Conservation (phyloP, 2,888 invertebrate genomes). For the Spodoptera exigua region DNA sequence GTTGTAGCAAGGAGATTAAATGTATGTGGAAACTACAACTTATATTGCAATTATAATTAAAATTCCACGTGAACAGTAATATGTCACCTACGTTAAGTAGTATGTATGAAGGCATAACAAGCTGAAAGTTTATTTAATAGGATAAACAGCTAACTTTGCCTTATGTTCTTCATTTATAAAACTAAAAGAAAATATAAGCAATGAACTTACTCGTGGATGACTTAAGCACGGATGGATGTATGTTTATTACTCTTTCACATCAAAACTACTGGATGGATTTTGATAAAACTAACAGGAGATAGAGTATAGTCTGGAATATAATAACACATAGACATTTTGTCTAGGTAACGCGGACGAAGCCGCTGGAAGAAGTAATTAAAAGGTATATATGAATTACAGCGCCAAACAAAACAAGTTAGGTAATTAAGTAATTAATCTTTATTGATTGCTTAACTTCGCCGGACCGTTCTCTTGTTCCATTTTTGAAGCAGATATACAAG, state of each 20-base stretch:
- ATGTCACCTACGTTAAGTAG: constrained; percentile 41
- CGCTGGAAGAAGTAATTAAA: background rate
- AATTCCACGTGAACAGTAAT: constrained; percentile 56
- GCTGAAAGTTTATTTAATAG: no score
- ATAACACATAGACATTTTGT: no score
- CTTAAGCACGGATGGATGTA: no score
- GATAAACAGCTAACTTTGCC: no score
- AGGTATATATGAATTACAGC: background rate
- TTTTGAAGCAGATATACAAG: constrained; percentile 21
- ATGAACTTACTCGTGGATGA: no score
- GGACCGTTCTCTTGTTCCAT: constrained; percentile 6
- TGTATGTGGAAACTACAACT: constrained; percentile 74
- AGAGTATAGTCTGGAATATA: no score
- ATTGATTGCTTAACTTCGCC: constrained; percentile 18
- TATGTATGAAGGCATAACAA: constrained; percentile 13
- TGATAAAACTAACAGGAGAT: no score
- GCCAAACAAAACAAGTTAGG: constrained; percentile 1
- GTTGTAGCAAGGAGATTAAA: constrained; percentile 78
- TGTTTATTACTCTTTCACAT: no score
- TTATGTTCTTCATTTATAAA: no score
- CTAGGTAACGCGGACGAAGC: background rate
- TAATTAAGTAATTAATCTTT: constrained; percentile 13
- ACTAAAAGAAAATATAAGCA: no score
- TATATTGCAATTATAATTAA: constrained; percentile 64
- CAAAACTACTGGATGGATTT: no score